Conservation (phyloP, 2,797 vertebrate genomes). For the Orestias chungarensis region DNA sequence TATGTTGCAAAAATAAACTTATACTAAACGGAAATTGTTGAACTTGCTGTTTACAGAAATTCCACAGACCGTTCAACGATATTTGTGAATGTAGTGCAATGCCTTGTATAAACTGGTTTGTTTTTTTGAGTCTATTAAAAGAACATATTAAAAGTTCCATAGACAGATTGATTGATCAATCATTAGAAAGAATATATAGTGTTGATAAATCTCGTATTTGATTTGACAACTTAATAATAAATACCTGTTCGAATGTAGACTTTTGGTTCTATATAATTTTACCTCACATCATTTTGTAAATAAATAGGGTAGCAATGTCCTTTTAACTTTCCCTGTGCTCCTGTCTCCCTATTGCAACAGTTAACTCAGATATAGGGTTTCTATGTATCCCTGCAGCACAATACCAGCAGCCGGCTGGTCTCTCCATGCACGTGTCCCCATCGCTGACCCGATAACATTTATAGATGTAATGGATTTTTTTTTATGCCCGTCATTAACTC, state of each 20-base stretch:
- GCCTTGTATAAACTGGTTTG: no score
- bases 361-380: constrained; percentile 54
- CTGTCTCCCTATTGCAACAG: constrained; percentile 40
- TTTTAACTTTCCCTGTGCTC: constrained; percentile 30
- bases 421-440: constrained; percentile 73
- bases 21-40: no score
- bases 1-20: no score
- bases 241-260: no score
- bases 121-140: no score
- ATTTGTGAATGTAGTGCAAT: no score
- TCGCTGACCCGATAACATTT: constrained; percentile 86
- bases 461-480: constrained; percentile 88
- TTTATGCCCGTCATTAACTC: constrained; percentile 86
- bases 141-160: neutral
- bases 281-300: neutral
- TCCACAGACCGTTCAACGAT: no score
- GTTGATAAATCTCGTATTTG: no score
- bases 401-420: constrained; percentile 58
- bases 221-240: no score
- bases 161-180: no score
- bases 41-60: no score
- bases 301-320: neutral
- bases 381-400: constrained; percentile 59
- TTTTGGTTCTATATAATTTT: neutral
- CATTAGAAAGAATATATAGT: no score